A percentile compares a stretch with the other conserved stretches of the same genome.
phyloP scores from a whole-genome alignment of 2,113 vertebrate species.

The Riparia riparia region DNA sequence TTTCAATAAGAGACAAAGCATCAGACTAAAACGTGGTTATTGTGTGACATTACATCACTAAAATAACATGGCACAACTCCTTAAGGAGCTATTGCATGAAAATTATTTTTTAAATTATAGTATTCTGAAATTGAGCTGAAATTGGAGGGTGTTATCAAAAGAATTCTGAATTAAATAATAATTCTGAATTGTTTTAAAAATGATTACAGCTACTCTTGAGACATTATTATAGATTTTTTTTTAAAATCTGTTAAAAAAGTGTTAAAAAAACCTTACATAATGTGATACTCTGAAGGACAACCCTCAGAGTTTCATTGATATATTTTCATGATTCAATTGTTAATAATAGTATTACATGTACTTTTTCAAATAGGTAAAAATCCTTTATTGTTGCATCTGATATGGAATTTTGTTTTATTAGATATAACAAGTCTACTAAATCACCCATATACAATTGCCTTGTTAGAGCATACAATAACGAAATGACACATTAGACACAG shows the following conservation, averaged over 20 bases:
- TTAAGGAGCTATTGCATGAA: background rate
- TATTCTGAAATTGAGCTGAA: background rate
- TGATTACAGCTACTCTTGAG: background rate
- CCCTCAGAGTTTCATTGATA: background rate
- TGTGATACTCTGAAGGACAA: background rate
- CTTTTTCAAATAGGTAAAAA: background rate
- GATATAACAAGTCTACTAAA: background rate
- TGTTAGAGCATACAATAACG: background rate
- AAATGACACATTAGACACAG: background rate
- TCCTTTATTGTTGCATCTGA: background rate
- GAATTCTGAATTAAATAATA: background rate
- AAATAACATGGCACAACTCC: background rate
- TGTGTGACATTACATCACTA: background rate
- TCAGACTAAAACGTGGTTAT: background rate
- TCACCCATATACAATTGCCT: background rate
- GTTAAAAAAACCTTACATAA: fast-evolving
- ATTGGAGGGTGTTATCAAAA: background rate
- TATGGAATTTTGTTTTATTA: background rate
- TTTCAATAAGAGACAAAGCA: background rate
- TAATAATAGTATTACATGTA: background rate
- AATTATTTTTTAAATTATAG: background rate
- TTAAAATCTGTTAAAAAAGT: background rate
- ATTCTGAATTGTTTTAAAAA: background rate
- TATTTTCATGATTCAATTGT: background rate
- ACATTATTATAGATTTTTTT: background rate